Base-by-base conservation (phyloP, 30 jellyfish, hydroid and myxozoan genomes). In the Aurelia sp. region DNA sequence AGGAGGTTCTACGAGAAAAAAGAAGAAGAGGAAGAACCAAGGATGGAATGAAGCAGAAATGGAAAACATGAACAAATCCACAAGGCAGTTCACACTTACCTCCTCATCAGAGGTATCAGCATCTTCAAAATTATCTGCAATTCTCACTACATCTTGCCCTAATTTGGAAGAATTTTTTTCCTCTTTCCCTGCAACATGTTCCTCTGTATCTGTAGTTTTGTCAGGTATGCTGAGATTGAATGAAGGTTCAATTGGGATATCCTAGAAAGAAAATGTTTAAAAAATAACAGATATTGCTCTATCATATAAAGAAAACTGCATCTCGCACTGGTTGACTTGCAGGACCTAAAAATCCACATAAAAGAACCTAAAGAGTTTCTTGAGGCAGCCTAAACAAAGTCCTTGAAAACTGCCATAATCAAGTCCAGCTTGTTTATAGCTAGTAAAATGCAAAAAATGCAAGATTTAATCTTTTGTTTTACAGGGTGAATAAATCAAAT, bases 41-140 rank as follows among this genome's bases (percentile, higher is more conserved):
- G 33, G 33, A 27, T 27, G 33, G 33, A 27, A 27, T 27, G 33
- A 27, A 27, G 2, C 33, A 27, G 33, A 27, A 0, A 2, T 27
- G 33, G 33, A 27, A 27, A 27, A 27, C 33, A 27, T 27, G 33
- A 27, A 27, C 33, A 27, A 27, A 27, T 1, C 33, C 33, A 27
- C 33, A 27, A 27, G 2, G 33, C 33, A 27, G 33, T 27, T 27
- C 33, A 27, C 33, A 27, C 33, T 27, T n/a, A 94, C 99, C 97
- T 94, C 99, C 80, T 94, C 99, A 84, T 94, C 99, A 4, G 99
- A 94, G 13, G 99, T 94, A 77, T 94, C 99, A 74, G 90, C 99
- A 70, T 94, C 99, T 66, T 94, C 99, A 84, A 88, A 89, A 19
- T 13, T 24, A 40, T 21, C 44, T 16, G 57, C 66, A 21, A 4